Base-by-base conservation (phyloP, 2,113 vertebrate genomes). In the Oncorhynchus masou region DNA sequence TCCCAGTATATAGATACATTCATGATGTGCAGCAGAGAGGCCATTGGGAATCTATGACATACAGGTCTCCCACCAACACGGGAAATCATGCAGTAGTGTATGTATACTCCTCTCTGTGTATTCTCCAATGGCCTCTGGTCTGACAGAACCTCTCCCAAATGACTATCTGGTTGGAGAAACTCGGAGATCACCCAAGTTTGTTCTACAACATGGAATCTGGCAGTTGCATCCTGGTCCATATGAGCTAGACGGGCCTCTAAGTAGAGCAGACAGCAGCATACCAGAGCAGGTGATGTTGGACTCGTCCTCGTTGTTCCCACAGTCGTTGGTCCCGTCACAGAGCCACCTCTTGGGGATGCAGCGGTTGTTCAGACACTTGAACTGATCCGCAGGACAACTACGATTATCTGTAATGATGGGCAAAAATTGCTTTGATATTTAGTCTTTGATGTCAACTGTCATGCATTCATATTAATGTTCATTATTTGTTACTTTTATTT, bases 321-420 rank as follows among this genome's bases (percentile, higher is more conserved):
- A 96, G 67, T 96, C 96, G 82, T 96, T 94, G 57, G 95, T 91
- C 87, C 96, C 95, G 74, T 96, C 95, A 79, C 96, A 96, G 83
- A 96, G 92, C 96, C 95, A 96, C 75, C 91, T 94, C 88, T 96
- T 96, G 69, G 95, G 95, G 83, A 96, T 96, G 78, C 96, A 96
- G 73, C 94, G 95, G 83, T 96, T 95, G 88, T 93, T 96, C 74
- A 90, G 91, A 85, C 96, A 96, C 83, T 96, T 95, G 86, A 96
- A 96, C 31, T 96, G 96, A 87, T 96, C 94, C 39, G 91, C 91
- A 34, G 95, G 95, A 85, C 96, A 96, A 68, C 92, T 96, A 9
- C 95, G 95, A 88, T 96, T 95, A 75, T 93, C 96, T 96, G 59
- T 39, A 68, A 7, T 1, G 48, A 69, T 34, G 68, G 64, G 70